Evolutionary conservation across 2,113 vertebrate species (phyloP).

Genomic region (Sapayoa aenigma): DNA sequence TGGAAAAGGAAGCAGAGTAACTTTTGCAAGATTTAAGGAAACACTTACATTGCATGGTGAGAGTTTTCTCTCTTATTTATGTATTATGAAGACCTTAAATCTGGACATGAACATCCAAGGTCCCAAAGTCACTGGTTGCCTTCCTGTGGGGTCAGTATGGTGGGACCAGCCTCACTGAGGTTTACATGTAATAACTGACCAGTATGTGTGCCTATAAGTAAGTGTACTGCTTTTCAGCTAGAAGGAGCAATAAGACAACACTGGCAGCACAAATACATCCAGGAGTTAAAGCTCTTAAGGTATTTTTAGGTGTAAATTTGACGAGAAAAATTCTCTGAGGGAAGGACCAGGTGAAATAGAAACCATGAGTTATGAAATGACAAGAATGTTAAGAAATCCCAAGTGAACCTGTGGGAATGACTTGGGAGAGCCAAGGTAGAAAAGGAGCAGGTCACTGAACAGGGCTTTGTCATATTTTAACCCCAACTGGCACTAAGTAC

Average conservation of each 20-base stretch:
- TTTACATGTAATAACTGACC: background rate
- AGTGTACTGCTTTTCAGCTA: background rate
- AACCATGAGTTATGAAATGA: background rate
- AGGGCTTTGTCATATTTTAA: background rate
- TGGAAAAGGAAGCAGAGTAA: background rate
- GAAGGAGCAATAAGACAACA: background rate
- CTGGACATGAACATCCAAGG: background rate
- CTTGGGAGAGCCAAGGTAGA: background rate
- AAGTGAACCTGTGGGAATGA: background rate
- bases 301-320: background rate
- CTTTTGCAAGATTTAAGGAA: background rate
- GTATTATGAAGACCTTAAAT: background rate
- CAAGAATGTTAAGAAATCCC: background rate
- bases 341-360: background rate
- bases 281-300: background rate
- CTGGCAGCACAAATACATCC: background rate
- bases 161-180: background rate
- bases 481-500: too few relatives aligned
- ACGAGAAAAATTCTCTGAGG: background rate
- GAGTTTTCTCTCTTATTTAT: background rate
- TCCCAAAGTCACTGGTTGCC: background rate
- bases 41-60: background rate
- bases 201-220: background rate
- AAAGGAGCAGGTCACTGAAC: background rate
- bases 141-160: background rate